A percentile compares a stretch with the other conserved stretches of the same genome.
Conservation (phyloP, 2,113 vertebrate species). For the Pongo pygmaeus region DNA sequence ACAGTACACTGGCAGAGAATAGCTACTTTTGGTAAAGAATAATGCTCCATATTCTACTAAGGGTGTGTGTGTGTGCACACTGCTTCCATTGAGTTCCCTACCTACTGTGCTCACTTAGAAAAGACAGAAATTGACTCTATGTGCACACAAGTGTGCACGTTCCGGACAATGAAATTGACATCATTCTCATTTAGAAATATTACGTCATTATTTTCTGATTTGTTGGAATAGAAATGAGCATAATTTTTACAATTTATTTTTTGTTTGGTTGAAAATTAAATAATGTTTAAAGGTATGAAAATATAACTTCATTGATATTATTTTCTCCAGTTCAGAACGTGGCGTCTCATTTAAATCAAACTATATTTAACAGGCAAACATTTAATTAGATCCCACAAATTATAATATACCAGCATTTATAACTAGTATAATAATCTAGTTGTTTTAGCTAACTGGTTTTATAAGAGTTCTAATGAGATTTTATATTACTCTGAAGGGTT, state of each 20-base stretch:
- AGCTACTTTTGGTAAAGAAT: slow-evolving; percentile 80
- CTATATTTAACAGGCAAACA: slow-evolving; percentile 35
- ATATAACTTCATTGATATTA: neutral
- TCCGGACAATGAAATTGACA: slow-evolving; percentile 43
- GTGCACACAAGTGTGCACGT: slow-evolving; percentile 10
- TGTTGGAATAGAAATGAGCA: slow-evolving; percentile 9
- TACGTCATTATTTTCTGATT: slow-evolving; percentile 23
- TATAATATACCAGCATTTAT: slow-evolving; percentile 51
- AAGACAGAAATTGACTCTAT: slow-evolving; percentile 1
- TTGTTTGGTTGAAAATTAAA: slow-evolving; percentile 31
- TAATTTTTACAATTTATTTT: slow-evolving; percentile 42
- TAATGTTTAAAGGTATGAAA: slow-evolving; percentile 40
- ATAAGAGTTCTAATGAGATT: slow-evolving; percentile 64
- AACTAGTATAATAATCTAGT: neutral
- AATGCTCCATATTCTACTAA: slow-evolving; percentile 65
- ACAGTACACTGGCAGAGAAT: slow-evolving; percentile 84
- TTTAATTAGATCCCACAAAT: slow-evolving; percentile 54
- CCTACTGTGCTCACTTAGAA: neutral
- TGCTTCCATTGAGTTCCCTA: neutral
- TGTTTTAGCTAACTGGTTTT: neutral
- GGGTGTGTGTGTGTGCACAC: neutral
- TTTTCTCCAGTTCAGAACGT: slow-evolving; percentile 27
- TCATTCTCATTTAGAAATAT: slow-evolving; percentile 55
- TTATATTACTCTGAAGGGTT: slow-evolving; percentile 67
- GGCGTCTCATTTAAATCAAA: slow-evolving; percentile 24